Conservation (phyloP, 2,888 invertebrate genomes). For the Stenolophus ochropezus region DNA sequence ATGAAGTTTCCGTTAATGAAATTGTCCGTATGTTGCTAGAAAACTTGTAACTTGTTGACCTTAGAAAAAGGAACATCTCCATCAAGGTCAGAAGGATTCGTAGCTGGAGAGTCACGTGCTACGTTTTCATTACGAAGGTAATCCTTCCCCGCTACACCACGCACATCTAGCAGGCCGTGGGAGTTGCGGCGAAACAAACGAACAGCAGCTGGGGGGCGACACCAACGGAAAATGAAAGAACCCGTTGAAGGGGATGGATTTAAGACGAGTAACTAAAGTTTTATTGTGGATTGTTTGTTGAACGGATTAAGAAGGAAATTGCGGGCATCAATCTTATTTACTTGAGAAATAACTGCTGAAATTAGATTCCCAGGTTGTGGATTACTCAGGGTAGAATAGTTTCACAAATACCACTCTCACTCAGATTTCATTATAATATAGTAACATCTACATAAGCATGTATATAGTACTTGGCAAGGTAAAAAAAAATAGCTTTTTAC, state of each 20-base stretch:
- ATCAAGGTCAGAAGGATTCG: too few relatives aligned
- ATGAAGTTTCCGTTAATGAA: too few relatives aligned
- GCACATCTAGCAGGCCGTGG: neutral
- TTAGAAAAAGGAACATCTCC: too few relatives aligned
- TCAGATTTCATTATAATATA: too few relatives aligned
- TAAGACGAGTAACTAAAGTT: slow-evolving; percentile 34
- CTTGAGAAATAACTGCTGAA: neutral
- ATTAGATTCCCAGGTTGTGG: neutral
- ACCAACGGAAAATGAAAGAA: neutral
- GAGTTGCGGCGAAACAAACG: neutral
- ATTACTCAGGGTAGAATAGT: too few relatives aligned
- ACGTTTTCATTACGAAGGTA: slow-evolving; percentile 38
- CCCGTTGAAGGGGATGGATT: slow-evolving; percentile 13
- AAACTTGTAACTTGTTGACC: too few relatives aligned
- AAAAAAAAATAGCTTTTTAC: too few relatives aligned
- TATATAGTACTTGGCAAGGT: too few relatives aligned
- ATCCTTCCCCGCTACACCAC: neutral
- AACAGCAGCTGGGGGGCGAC: neutral
- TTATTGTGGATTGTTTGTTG: slow-evolving; percentile 24
- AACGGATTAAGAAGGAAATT: slow-evolving; percentile 15
- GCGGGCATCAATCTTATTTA: slow-evolving; percentile 11
- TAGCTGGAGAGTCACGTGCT: slow-evolving; percentile 45
- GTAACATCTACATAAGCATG: too few relatives aligned
- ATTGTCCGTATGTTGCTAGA: too few relatives aligned
- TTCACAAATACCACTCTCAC: too few relatives aligned